Evolutionary conservation across 2,113 vertebrate genomes (phyloP).

Genomic region (Burhinus bistriatus): DNA sequence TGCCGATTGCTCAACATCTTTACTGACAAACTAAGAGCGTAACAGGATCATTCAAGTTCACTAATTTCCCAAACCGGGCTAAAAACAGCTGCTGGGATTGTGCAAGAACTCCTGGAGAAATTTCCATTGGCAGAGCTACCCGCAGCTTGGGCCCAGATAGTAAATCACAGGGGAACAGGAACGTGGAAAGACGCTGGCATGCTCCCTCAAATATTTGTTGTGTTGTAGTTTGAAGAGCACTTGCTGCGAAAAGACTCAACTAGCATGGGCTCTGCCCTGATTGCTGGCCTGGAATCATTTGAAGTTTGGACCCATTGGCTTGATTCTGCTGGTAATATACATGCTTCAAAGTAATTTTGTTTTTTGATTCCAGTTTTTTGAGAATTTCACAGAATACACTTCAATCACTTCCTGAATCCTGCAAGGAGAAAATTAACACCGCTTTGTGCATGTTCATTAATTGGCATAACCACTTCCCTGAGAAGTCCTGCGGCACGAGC

Average conservation of each 20-base stretch:
- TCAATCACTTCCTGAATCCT: background rate
- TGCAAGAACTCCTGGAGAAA: conserved; percentile 70
- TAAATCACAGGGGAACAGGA: background rate
- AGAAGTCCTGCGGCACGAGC: background rate
- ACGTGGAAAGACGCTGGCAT: background rate
- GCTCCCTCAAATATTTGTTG: background rate
- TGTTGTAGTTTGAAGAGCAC: background rate
- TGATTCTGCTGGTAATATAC: background rate
- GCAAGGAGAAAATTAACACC: background rate
- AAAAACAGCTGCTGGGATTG: conserved; percentile 78
- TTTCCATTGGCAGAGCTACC: conserved; percentile 71
- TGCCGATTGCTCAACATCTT: conserved; percentile 68
- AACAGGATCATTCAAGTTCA: conserved; percentile 77
- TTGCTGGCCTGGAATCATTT: background rate
- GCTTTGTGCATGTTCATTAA: background rate
- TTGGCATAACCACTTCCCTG: background rate
- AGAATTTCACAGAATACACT: background rate
- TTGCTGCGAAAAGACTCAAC: background rate
- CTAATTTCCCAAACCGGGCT: conserved; percentile 76
- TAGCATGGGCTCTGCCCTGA: background rate
- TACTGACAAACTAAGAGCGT: conserved; percentile 56
- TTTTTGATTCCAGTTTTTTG: background rate
- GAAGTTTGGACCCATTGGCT: background rate
- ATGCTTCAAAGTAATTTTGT: background rate
- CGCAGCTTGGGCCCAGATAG: background rate